Evolutionary conservation across 2,888 invertebrate species (phyloP), one percentile per base, ranked within the genome.

Genomic region (Coleophora deauratella): DNA sequence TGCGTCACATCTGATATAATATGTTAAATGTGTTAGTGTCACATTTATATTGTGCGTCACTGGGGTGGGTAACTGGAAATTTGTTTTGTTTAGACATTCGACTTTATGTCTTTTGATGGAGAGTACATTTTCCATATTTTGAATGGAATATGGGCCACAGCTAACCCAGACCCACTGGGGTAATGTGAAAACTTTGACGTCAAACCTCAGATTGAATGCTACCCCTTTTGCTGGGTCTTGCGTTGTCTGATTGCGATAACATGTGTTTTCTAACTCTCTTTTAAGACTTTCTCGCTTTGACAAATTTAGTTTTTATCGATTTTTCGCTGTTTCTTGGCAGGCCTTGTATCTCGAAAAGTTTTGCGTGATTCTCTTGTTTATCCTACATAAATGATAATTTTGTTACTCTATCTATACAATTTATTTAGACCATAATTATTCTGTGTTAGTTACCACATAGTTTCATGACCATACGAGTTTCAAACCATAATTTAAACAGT

Each of bases 141-240:
- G 21, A 21, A 21, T 4, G 21, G 57, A 41, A 56, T 40, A 43
- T 42, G 34, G 33, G 51, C 44, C 48, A 52, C 50, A 44, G 27
- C 51, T 55, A 78, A 74, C 80, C 80, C 66, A 79, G 76, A 79
- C 78, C 78, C 68, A 76, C 67, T 75, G 21, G 65, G 62, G 65
- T 75, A 76, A 77, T 74, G 70, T 61, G 70, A 73, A 73, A 79
- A 79, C 62, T 80, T 76, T 79, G 74, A 82, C 80, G 82, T 80
- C 79, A 78, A 60, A 62, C 41, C 60, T 63, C 55, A 70, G 54
- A 69, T 70, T 59, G 49, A 55, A 45, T 43, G 55, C 46, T 48
- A 45, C 50, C 39, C 44, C 42, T 37, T 30, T 50, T 45, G 46
- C 44, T 42, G 49, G 52, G 51, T 50, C 51, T 34, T 45, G 45